A percentile compares a stretch with the other conserved stretches of the same genome.
These are phyloP conservation scores for Xanthia togata DNA, from an alignment of 2,888 invertebrate species.

Conservation along the genomic window DNA sequence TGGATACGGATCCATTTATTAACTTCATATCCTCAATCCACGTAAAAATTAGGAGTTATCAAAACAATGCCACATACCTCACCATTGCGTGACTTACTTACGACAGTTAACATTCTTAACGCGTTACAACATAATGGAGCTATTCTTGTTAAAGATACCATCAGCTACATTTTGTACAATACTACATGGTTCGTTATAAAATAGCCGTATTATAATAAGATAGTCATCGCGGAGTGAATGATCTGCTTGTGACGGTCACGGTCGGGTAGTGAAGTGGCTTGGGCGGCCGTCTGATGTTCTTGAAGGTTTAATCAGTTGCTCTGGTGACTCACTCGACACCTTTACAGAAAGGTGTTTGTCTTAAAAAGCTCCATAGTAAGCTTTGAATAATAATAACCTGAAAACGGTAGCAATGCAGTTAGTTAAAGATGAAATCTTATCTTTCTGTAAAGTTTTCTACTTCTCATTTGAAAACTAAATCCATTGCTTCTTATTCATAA, in stretches of 20 bases:
- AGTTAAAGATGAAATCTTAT: too few relatives aligned
- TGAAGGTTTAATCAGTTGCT: not conserved
- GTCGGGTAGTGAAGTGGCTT: not conserved
- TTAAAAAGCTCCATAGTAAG: not conserved
- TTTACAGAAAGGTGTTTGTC: not conserved
- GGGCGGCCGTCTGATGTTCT: not conserved
- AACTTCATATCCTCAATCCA: constrained; percentile 26
- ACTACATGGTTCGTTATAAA: constrained; percentile 45
- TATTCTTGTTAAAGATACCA: constrained; percentile 58
- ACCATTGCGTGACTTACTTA: constrained; percentile 51
- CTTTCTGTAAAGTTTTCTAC: not conserved
- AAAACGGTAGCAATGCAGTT: not conserved
- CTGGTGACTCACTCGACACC: not conserved
- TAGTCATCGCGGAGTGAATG: constrained; percentile 40
- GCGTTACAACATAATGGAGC: constrained; percentile 59
- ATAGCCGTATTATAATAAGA: constrained; percentile 45
- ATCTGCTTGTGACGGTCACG: constrained; percentile 30
- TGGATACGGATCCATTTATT: not conserved
- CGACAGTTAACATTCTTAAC: constrained; percentile 50
- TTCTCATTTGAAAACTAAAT: not conserved
- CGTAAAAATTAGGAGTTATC: constrained; percentile 31
- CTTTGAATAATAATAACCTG: not conserved
- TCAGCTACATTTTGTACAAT: constrained; percentile 54
- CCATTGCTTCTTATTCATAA: not conserved
- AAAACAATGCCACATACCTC: constrained; percentile 37